phyloP scores from a whole-genome alignment of 2,113 vertebrate genomes.

The Panurus biarmicus region DNA sequence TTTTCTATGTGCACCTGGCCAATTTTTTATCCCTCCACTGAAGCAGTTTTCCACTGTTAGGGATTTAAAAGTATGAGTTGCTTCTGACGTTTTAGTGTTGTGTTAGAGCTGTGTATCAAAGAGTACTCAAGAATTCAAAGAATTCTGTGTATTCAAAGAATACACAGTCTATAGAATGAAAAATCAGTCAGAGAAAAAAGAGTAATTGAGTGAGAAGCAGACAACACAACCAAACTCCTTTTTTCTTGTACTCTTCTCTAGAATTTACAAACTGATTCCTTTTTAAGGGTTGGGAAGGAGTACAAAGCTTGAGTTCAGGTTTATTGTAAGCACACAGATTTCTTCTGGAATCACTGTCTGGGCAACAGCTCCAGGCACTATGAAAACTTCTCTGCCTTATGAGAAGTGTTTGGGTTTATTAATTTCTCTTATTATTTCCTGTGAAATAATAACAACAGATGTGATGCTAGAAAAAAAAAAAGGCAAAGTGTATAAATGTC shows the following conservation, averaged over 20 bases:
- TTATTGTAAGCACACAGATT: neutral
- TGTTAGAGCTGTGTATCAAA: neutral
- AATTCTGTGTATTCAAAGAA: neutral
- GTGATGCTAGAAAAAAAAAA: neutral
- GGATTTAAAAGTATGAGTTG: neutral
- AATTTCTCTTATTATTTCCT: neutral
- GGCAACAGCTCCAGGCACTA: neutral
- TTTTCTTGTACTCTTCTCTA: neutral
- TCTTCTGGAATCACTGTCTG: neutral
- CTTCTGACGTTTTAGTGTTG: neutral
- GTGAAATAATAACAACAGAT: neutral
- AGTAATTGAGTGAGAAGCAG: neutral
- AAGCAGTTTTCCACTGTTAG: neutral
- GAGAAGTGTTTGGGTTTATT: neutral
- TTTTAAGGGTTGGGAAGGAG: neutral
- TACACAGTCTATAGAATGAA: neutral
- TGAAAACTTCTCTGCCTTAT: neutral
- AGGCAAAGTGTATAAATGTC: neutral
- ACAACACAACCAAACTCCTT: neutral
- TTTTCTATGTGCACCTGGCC: neutral
- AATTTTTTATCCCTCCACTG: neutral
- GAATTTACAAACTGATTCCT: neutral
- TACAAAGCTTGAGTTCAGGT: neutral
- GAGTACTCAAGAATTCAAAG: neutral
- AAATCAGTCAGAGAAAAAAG: neutral